Evolutionary conservation across 2,888 invertebrate genomes (phyloP).

Genomic region (Allacma fusca): DNA sequence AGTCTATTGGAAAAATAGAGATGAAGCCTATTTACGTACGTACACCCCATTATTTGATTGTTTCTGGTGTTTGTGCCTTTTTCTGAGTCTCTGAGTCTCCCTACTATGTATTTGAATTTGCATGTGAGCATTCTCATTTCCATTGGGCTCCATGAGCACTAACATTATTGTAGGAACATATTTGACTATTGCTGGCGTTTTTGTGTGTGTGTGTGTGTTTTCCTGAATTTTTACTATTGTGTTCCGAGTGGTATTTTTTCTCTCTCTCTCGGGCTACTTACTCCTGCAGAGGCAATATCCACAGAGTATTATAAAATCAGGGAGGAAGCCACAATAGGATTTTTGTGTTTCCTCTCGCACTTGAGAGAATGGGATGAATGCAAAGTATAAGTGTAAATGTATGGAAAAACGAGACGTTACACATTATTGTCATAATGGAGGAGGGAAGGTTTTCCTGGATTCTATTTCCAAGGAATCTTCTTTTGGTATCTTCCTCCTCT

Average conservation of each 20-base stretch:
- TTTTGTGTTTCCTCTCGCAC: not conserved
- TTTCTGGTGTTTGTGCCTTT: constrained; percentile 21
- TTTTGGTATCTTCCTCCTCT: not conserved
- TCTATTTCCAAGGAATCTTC: not conserved
- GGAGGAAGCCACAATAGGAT: constrained; percentile 8
- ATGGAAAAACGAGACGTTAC: constrained; percentile 29
- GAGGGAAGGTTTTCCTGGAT: constrained; percentile 13
- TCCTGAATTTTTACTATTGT: too few species aligned
- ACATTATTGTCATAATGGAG: constrained; percentile 34
- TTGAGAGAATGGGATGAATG: constrained; percentile 16
- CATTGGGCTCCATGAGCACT: too few species aligned
- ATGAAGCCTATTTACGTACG: constrained; percentile 60
- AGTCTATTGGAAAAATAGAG: constrained; percentile 59
- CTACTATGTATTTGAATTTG: constrained; percentile 7
- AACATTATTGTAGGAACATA: too few species aligned
- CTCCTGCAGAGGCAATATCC: too few species aligned
- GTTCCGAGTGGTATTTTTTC: not conserved
- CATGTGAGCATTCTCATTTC: not conserved
- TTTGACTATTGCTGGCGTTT: too few species aligned
- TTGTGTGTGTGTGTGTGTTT: not conserved
- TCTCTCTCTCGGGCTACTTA: too few species aligned
- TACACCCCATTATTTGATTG: constrained; percentile 38
- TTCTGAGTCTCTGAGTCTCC: not conserved
- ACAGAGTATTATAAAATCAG: too few species aligned
- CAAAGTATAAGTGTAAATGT: constrained; percentile 33